Evolutionary conservation across 1,140 invertebrate species (phyloP), one percentile per base, ranked within the genome.

Genomic region (Dendrolimus punctatus): DNA sequence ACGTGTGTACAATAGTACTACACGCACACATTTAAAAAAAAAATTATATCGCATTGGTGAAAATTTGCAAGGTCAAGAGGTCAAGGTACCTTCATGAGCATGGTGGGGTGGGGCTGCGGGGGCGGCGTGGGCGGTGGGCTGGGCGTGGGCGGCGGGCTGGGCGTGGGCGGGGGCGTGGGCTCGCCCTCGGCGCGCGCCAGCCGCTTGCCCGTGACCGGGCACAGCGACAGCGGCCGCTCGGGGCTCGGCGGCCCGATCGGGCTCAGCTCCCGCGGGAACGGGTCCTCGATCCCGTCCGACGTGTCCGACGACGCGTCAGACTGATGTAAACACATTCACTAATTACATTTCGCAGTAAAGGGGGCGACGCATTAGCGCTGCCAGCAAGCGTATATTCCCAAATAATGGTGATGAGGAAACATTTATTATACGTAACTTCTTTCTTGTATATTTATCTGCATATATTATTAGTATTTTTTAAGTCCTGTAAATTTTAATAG

Each of bases 131-230:
- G 55, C 46, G 64, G 57, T 38, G 67, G 80, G 57, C 79, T 78
- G 55, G 71, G 84, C 64, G 58, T 76, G 55, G 73, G 72, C 43
- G 71, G 71, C 41, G 74, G 73, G 6, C 60, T 58, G 7, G 81
- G 85, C 7, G 85, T 87, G 51, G 84, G 83, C 61, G 85, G 83
- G 58, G 68, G 85, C 1, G 91, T 87, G 6, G 91, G 91, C 72
- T 93, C 91, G 7, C 91, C 91, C 76, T 92, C 91, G 0, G 91
- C 91, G 53, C 88, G 76, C 23, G 91, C 91, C n/a, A 93, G 88
- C 9, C 93, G 89, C 56, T 90, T 88, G 7, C 93, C 92, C 2
- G 92, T 92, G 2, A 88, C 63, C 6, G 93, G 93, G 69, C 92
- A 93, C 43, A 94, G 78, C 6, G 91, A 91, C 42, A 93, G 90